phyloP scores from a whole-genome alignment of 2,113 vertebrate genomes.

The Morone chrysops region DNA sequence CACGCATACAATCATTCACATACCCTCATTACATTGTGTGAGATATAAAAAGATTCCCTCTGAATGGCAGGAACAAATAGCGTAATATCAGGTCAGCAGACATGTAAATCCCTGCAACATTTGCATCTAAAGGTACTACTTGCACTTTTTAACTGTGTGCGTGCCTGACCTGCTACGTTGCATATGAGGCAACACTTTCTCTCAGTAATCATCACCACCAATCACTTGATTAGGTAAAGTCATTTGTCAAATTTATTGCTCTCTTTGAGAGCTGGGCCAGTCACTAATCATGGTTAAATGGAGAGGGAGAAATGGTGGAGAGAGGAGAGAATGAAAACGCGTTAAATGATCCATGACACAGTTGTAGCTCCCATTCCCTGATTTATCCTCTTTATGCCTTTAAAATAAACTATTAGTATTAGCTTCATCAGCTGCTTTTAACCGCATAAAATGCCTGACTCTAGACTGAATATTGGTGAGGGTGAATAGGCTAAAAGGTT shows the following conservation, averaged over 20 bases:
- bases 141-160: conserved; percentile 18
- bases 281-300: conserved; percentile 67
- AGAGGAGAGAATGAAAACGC: conserved; percentile 43
- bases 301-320: conserved; percentile 44
- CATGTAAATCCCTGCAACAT: not conserved
- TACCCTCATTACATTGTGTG: not conserved
- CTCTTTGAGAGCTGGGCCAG: conserved; percentile 52
- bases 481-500: conserved; percentile 65
- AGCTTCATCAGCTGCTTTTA: conserved; percentile 65
- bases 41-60: not conserved
- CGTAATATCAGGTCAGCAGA: conserved; percentile 15
- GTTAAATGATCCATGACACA: conserved; percentile 70
- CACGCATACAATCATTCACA: not conserved
- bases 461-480: conserved; percentile 38
- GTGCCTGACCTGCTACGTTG: conserved; percentile 13
- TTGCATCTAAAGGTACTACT: not conserved
- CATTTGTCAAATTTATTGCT: conserved; percentile 69
- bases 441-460: conserved; percentile 44
- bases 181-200: conserved; percentile 34
- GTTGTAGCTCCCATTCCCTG: conserved; percentile 48
- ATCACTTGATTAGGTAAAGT: conserved; percentile 71
- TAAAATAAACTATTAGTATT: conserved; percentile 70
- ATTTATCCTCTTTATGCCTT: conserved; percentile 71
- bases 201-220: conserved; percentile 42
- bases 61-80: not conserved